Base-by-base conservation (phyloP, 2,797 vertebrate genomes). In the Betta splendens region DNA sequence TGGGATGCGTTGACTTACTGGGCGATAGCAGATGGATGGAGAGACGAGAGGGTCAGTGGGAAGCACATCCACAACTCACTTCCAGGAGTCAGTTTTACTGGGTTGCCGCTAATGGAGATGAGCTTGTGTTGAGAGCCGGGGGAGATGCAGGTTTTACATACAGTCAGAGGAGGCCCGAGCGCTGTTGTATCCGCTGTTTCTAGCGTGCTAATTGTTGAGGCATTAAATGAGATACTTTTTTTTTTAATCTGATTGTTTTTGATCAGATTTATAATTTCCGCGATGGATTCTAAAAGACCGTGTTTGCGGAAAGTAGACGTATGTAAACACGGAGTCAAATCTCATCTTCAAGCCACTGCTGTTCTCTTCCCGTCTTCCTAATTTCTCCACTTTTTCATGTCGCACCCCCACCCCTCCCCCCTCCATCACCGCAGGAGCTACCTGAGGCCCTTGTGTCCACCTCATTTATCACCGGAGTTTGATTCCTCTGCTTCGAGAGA, bases 401-500 rank as follows among this genome's bases (percentile, higher is more conserved):
- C 71, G 75, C 51, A 12, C 73, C 85, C 84, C 89, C 69, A 89
- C 90, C 87, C 85, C 47, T 78, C 87, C 91, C 89, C 87, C 88
- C 88, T 75, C 89, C 93, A 90, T 94, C 92, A 47, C 91, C 90
- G 91, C 94, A 93, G 92, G 91, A 93, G 93, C 91, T 93, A 94
- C 93, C 89, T 80, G 92, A 94, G 94, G 93, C 95, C 92, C 93
- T 91, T 91, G 89, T 90, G 89, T 94, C 94, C 92, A 90, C 93
- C 94, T 94, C 95, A 97, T 98, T 96, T 93, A 98, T 98, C 96
- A 98, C 92, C 90, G 81, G 91, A 87, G 90, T 94, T 95, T 94
- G 94, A 94, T 93, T 94, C 94, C 93, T 94, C 92, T 92, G 92
- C 94, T 83, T 62, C 26, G 1, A 61, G 87, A 93, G 91, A 92